Evolutionary conservation across 2,797 vertebrate genomes (phyloP), one percentile per base, ranked within the genome.

Genomic region (Esox lucius): DNA sequence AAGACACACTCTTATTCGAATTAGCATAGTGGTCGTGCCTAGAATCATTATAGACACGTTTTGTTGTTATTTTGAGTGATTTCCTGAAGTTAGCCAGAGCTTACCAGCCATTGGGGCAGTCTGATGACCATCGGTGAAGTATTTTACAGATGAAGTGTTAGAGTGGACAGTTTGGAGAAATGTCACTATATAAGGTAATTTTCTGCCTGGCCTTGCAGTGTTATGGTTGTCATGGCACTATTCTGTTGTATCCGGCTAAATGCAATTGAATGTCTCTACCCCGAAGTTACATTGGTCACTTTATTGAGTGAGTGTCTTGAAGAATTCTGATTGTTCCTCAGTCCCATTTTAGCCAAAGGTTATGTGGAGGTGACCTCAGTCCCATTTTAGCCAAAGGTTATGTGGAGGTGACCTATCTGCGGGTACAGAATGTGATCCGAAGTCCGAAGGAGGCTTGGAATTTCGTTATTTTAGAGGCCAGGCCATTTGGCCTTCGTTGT

Each of bases 171-270:
- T 75, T 65, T 39, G 51, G n/a, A 31, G 71, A 76, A 76, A 78
- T 76, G 42, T 78, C 35, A 56, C 64, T 62, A 56, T 28, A 69
- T 68, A 8, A 16, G 46, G 28, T 46, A 48, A 72, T 71, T 75
- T 71, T 75, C n/a, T 39, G 26, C 33, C 33, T 61, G 28, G 35
- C 53, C 53, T 42, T 59, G 70, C 31, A n/a, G 68, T 31, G 46
- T 24, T 70, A 49, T 70, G 46, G 49, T 51, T 51, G 49, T 28
- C 49, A 56, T 5, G 26, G 3, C 8, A 9, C 17, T 35, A 13
- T 19, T 59, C 2, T 5, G 49, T 28, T 59, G 13, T 28, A n/a
- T 31, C 9, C 8, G 42, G 3, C 3, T 46, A 13, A 39, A 39
- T 39, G 35, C 35, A 39, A 2, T 39, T 39, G 35, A 35, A 5